These are phyloP conservation scores for Myrmophylax atrothorax DNA, from an alignment of 2,113 vertebrate genomes.

Conservation along the genomic window DNA sequence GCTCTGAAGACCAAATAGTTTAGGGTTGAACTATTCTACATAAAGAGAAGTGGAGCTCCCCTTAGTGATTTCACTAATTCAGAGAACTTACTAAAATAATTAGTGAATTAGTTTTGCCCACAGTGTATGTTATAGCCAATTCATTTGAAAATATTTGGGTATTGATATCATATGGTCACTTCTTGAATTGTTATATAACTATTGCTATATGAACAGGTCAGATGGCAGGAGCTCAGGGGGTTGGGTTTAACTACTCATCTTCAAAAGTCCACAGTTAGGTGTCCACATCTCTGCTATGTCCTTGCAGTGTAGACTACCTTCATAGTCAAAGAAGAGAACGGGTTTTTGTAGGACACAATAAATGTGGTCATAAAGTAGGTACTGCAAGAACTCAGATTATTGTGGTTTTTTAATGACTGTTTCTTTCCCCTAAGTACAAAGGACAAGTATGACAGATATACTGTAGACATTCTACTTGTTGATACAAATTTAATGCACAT, in stretches of 20 bases:
- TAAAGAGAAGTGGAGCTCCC: neutral
- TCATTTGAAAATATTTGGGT: neutral
- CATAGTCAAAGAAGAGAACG: neutral
- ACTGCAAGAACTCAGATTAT: neutral
- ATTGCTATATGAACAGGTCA: neutral
- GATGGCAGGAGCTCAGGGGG: neutral
- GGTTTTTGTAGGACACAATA: neutral
- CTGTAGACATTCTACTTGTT: neutral
- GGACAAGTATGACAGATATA: neutral
- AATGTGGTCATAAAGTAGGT: neutral
- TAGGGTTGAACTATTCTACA: neutral
- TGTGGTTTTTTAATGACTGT: neutral
- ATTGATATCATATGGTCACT: neutral
- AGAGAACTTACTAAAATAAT: neutral
- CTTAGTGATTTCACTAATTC: neutral
- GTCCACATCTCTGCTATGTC: neutral
- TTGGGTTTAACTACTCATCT: neutral
- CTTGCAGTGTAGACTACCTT: neutral
- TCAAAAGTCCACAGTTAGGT: neutral
- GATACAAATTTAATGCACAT: neutral
- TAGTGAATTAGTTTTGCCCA: neutral
- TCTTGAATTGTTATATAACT: neutral
- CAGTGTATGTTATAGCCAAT: neutral
- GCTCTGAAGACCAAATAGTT: neutral
- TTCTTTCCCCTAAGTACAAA: neutral